These are phyloP conservation scores for Leptinotarsa juncta DNA, from an alignment of 2,888 invertebrate species.

Conservation along the genomic window DNA sequence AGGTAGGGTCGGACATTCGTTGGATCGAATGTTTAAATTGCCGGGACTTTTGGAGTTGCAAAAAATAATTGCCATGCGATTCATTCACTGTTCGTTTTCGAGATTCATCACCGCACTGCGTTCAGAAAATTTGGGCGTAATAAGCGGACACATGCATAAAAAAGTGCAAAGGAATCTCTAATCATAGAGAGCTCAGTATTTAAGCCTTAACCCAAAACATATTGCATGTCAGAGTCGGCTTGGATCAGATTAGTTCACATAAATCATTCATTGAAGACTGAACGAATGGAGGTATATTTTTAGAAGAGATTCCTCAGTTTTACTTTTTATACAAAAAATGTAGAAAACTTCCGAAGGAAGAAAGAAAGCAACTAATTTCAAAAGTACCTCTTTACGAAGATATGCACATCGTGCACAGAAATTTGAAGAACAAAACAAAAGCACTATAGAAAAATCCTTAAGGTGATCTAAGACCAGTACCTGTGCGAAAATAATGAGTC, in stretches of 20 bases:
- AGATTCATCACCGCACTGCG: slow-evolving; percentile 26
- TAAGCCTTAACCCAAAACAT: slow-evolving; percentile 29
- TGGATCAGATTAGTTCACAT: background rate
- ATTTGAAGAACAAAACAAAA: no score
- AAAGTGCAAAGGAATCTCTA: slow-evolving; percentile 27
- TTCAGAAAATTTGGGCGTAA: slow-evolving; percentile 38
- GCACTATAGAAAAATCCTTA: no score
- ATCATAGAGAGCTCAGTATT: slow-evolving; percentile 31
- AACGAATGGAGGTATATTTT: background rate
- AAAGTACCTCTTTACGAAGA: no score
- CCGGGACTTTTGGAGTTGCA: slow-evolving; percentile 33
- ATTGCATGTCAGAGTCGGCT: background rate
- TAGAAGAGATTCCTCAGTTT: no score
- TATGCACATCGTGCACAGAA: no score
- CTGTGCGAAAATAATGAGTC: no score
- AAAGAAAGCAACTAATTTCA: no score
- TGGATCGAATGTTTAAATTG: slow-evolving; percentile 24
- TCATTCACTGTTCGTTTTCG: slow-evolving; percentile 39
- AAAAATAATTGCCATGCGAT: slow-evolving; percentile 35
- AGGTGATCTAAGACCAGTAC: no score
- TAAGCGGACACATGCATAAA: slow-evolving; percentile 37
- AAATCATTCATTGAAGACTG: background rate
- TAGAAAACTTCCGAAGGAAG: no score
- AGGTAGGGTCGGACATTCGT: slow-evolving; percentile 24
- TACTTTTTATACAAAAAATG: no score